Conservation (phyloP, 2,113 vertebrate genomes). For the Prietella phreatophila region DNA sequence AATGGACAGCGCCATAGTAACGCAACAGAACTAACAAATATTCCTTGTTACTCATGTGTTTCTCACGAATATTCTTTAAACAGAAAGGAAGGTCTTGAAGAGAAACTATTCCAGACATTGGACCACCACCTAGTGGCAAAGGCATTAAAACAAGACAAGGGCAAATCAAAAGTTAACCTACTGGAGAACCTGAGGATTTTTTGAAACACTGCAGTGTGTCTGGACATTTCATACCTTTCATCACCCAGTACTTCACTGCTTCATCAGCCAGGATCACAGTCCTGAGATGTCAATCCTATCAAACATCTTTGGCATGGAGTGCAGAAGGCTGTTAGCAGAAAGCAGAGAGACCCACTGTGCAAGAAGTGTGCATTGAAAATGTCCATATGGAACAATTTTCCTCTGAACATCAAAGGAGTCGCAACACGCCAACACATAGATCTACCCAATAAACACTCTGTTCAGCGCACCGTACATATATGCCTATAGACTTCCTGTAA, state of each 20-base stretch:
- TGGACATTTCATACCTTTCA: neutral
- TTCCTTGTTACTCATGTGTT: neutral
- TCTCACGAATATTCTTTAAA: neutral
- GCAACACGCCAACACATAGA: neutral
- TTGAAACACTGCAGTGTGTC: neutral
- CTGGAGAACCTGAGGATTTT: neutral
- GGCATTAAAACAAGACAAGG: neutral
- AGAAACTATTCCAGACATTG: neutral
- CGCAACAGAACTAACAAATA: neutral
- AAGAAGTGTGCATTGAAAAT: neutral
- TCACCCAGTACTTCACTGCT: neutral
- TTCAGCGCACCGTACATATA: neutral
- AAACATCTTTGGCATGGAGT: neutral
- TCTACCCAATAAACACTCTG: neutral
- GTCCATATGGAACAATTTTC: neutral
- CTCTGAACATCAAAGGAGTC: neutral
- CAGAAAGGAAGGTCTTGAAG: neutral
- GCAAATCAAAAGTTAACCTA: neutral
- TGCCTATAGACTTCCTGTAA: too few relatives aligned
- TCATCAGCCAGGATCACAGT: neutral
- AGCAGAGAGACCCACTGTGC: neutral
- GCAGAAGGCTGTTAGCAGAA: neutral
- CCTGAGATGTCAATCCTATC: neutral
- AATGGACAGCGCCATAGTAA: neutral
- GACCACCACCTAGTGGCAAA: neutral